Percentiles rank a stretch among this genome's conserved stretches.
phyloP scores from a whole-genome alignment of 2,113 vertebrate genomes.

The Ceyx cyanopectus region DNA sequence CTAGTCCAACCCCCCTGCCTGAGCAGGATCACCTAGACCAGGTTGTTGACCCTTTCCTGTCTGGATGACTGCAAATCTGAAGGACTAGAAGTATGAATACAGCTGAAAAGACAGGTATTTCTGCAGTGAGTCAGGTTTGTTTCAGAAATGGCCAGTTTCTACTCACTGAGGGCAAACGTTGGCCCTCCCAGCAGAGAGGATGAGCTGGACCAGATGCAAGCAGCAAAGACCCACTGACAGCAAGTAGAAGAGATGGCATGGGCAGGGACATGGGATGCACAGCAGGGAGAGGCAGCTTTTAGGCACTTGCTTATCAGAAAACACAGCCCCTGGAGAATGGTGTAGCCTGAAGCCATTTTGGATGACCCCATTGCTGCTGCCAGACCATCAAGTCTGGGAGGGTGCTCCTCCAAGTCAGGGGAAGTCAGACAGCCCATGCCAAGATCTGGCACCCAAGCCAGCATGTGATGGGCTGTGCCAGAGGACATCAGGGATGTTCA shows the following conservation, averaged over 20 bases:
- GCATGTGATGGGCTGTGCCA: background rate
- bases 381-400: background rate
- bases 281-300: background rate
- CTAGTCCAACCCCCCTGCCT: no score
- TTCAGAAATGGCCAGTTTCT: background rate
- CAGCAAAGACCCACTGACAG: background rate
- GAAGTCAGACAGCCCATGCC: background rate
- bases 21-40: no score
- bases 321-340: background rate
- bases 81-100: background rate
- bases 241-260: background rate
- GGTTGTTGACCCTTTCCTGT: accelerated
- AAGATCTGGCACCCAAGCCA: background rate
- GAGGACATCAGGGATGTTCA: background rate
- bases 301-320: background rate
- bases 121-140: background rate
- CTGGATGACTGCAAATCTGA: background rate
- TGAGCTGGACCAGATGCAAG: background rate
- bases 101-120: background rate
- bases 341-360: background rate
- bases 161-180: accelerated
- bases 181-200: background rate
- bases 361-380: background rate
- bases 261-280: background rate
- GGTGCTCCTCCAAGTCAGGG: background rate